phyloP scores from a whole-genome alignment of 2,113 vertebrate species.

The Fukomys damarensis region DNA sequence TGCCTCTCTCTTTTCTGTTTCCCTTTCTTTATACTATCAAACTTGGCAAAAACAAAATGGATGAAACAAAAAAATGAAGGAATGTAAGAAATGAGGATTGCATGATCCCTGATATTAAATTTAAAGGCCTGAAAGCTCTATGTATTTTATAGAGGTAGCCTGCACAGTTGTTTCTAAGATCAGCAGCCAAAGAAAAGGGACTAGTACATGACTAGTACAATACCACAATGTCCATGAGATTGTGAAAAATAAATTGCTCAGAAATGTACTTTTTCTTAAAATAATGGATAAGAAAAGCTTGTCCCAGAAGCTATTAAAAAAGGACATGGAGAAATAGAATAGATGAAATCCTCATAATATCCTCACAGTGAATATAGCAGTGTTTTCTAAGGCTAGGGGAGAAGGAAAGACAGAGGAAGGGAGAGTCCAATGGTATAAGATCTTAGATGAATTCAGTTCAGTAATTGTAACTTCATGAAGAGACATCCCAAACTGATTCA shows the following conservation, averaged over 20 bases:
- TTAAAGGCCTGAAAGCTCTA: neutral
- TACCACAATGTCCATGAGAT: neutral
- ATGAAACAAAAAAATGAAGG: neutral
- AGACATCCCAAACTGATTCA: neutral
- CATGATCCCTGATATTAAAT: constrained; percentile 1
- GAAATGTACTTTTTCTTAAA: constrained; percentile 17
- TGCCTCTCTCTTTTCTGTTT: neutral
- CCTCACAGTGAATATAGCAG: neutral
- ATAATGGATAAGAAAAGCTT: neutral
- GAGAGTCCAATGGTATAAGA: neutral
- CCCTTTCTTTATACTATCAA: neutral
- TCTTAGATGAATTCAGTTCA: neutral
- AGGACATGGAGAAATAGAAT: constrained; percentile 25
- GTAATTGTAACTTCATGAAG: neutral
- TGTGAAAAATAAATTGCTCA: neutral
- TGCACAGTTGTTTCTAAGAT: neutral
- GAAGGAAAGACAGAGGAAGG: neutral
- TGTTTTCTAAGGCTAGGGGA: neutral
- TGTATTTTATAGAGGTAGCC: neutral
- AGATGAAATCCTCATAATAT: neutral
- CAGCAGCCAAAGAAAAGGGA: neutral
- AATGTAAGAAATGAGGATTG: neutral
- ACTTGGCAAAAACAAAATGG: constrained; percentile 31
- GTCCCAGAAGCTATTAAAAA: neutral
- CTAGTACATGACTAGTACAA: neutral